Conservation (phyloP, 1,140 invertebrate genomes). For the Eriocheir sinensis region DNA sequence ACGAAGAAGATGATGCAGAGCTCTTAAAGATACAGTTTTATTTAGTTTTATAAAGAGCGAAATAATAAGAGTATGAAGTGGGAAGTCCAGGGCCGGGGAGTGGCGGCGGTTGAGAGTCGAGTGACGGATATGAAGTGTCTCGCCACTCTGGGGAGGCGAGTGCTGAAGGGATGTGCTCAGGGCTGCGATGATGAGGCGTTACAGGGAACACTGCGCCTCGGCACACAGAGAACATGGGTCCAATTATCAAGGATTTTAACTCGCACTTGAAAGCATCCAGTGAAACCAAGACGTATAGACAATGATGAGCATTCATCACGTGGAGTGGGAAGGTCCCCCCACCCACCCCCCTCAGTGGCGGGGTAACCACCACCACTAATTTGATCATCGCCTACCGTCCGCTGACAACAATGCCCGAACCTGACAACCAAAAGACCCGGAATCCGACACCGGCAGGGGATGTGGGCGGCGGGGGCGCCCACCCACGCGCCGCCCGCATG, state of each 20-base stretch:
- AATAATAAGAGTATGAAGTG: neutral
- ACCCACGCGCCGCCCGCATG: conserved; percentile 45
- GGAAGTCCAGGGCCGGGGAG: neutral
- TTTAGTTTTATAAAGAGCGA: neutral
- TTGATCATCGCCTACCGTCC: neutral
- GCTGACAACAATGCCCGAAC: conserved; percentile 11
- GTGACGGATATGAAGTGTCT: too few relatives aligned
- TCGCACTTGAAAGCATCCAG: too few relatives aligned
- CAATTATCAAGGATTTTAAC: too few relatives aligned
- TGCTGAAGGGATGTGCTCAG: too few relatives aligned
- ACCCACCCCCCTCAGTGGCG: too few relatives aligned
- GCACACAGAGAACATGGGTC: too few relatives aligned
- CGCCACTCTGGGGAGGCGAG: too few relatives aligned
- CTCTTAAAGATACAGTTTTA: too few relatives aligned
- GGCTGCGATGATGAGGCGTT: too few relatives aligned
- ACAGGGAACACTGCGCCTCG: too few relatives aligned
- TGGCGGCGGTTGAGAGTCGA: too few relatives aligned
- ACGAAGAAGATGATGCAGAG: neutral
- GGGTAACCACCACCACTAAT: neutral
- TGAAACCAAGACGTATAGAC: too few relatives aligned
- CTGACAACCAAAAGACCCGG: neutral
- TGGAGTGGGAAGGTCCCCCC: neutral
- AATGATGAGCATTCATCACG: neutral
- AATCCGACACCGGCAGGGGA: neutral
- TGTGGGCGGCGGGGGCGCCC: conserved; percentile 30